These are phyloP conservation scores for Sebastes matsubarae DNA, from an alignment of 2,797 vertebrate genomes.

Conservation along the genomic window DNA sequence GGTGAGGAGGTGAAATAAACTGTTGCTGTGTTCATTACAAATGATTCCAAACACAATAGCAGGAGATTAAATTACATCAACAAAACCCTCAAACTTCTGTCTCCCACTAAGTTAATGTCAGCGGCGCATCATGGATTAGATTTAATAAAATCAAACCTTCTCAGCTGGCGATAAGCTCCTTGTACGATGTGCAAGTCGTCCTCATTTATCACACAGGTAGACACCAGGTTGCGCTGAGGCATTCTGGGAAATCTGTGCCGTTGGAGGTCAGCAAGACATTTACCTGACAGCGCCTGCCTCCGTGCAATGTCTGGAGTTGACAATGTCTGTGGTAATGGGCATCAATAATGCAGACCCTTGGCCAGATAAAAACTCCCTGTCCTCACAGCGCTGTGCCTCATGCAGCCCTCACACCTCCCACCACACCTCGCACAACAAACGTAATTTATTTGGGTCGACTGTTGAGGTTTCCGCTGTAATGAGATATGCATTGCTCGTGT, in stretches of 20 bases:
- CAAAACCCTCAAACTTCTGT: conserved; percentile 40
- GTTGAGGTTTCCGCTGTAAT: conserved; percentile 28
- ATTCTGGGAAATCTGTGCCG: conserved; percentile 52
- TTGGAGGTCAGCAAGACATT: conserved; percentile 74
- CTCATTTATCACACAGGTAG: conserved; percentile 74
- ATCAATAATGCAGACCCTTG: conserved; percentile 79
- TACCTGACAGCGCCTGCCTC: conserved; percentile 68
- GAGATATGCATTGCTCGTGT: conserved; percentile 7
- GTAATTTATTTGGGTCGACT: conserved; percentile 19
- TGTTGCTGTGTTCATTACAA: conserved; percentile 28
- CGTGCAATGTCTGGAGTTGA: conserved; percentile 63
- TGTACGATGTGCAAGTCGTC: conserved; percentile 39
- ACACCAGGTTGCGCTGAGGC: conserved; percentile 52
- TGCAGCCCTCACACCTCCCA: conserved; percentile 31
- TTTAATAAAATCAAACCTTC: conserved; percentile 63
- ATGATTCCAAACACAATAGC: conserved; percentile 40
- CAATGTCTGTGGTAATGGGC: conserved; percentile 76
- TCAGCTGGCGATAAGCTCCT: conserved; percentile 55
- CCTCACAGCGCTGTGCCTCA: conserved; percentile 28
- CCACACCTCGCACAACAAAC: conserved; percentile 22
- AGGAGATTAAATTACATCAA: conserved; percentile 54
- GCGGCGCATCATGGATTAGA: conserved; percentile 33
- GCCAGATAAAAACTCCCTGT: conserved; percentile 69
- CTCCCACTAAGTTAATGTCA: conserved; percentile 34
- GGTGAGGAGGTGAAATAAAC: conserved; percentile 28